These are phyloP conservation scores for Cricetomys ansorgei DNA, from an alignment of 2,113 vertebrate species.

Conservation along the genomic window DNA sequence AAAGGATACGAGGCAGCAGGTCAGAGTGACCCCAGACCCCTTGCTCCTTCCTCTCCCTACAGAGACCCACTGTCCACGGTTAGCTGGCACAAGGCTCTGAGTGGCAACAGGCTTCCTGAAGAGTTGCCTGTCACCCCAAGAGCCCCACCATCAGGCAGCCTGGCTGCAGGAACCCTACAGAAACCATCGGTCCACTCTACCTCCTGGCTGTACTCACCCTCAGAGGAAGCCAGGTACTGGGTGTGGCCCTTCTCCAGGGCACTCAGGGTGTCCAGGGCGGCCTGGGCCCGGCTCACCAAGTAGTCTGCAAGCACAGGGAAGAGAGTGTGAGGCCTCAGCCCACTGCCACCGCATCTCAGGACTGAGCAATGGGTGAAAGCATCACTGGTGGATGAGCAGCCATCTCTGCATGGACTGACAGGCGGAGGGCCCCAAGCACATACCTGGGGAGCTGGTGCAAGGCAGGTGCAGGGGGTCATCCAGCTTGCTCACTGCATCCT, in stretches of 20 bases:
- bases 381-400: fast-evolving
- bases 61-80: background rate
- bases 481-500: slow-evolving; percentile 92
- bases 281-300: slow-evolving; percentile 93
- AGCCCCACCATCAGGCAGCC: fast-evolving
- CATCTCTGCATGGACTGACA: background rate
- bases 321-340: fast-evolving
- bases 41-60: background rate
- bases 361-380: fast-evolving
- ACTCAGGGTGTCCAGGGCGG: slow-evolving; percentile 89
- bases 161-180: fast-evolving
- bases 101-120: background rate
- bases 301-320: slow-evolving; percentile 89
- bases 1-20: background rate
- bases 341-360: background rate
- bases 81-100: background rate
- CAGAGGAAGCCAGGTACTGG: slow-evolving; percentile 90
- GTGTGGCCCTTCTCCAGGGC: slow-evolving; percentile 90
- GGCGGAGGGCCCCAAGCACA: fast-evolving
- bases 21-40: background rate
- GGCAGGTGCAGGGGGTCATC: slow-evolving; percentile 96
- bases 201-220: slow-evolving; percentile 86
- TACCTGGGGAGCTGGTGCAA: slow-evolving; percentile 98
- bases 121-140: fast-evolving
- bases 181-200: background rate